Percentiles rank a stretch among this genome's conserved stretches.
Evolutionary conservation across 2,888 invertebrate genomes (phyloP).

Genomic region (Archips crataeganus): DNA sequence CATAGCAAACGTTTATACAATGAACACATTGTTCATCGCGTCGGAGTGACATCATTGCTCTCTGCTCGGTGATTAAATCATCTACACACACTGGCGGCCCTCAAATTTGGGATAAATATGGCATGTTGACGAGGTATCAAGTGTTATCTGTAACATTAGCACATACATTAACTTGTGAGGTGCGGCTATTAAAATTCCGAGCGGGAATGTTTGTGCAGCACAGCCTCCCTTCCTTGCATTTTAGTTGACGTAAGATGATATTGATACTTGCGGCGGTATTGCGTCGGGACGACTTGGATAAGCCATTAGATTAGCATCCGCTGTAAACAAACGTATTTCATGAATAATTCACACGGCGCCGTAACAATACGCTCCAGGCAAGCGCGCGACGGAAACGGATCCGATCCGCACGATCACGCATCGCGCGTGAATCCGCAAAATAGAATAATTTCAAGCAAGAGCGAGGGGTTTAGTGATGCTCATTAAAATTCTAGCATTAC

Average conservation of each 20-base stretch:
- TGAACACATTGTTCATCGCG: conserved; percentile 21
- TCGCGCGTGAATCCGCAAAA: conserved; percentile 46
- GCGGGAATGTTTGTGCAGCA: conserved; percentile 19
- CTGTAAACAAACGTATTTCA: conserved; percentile 31
- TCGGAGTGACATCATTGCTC: conserved; percentile 35
- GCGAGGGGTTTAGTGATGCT: conserved; percentile 36
- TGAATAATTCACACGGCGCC: conserved; percentile 34
- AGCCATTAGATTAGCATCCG: conserved; percentile 36
- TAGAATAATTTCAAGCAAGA: conserved; percentile 47
- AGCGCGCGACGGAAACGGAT: conserved; percentile 19
- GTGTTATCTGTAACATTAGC: conserved; percentile 27
- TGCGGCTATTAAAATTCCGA: conserved; percentile 16
- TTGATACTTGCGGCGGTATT: not conserved
- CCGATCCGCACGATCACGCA: conserved; percentile 46
- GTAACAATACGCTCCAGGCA: conserved; percentile 27
- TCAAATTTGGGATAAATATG: conserved; percentile 21
- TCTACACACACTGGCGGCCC: conserved; percentile 23
- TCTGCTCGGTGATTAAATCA: conserved; percentile 27
- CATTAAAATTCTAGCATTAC: conserved; percentile 43
- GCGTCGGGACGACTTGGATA: conserved; percentile 21
- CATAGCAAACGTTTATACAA: conserved; percentile 12
- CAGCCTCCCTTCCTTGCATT: not conserved
- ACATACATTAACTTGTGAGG: conserved; percentile 19
- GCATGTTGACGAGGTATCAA: conserved; percentile 28
- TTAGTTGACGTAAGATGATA: not conserved